Conservation (phyloP, 2,113 vertebrate genomes). For the Hemiscyllium ocellatum region DNA sequence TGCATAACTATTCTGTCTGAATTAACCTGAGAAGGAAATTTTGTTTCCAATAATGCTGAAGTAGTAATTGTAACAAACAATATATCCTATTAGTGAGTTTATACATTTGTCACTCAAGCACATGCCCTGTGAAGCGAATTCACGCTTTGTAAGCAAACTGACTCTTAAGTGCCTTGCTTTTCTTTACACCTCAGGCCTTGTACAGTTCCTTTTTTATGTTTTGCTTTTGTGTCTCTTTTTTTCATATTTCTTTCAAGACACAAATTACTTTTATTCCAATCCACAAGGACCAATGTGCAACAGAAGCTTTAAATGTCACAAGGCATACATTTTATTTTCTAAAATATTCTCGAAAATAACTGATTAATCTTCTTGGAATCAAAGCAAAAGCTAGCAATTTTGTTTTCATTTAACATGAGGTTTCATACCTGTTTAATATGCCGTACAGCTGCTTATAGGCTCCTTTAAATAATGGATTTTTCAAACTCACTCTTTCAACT, state of each 20-base stretch:
- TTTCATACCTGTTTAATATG: constrained; percentile 2
- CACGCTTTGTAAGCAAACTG: constrained; percentile 45
- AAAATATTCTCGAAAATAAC: constrained; percentile 52
- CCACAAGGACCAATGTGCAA: constrained; percentile 46
- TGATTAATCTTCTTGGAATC: constrained; percentile 48
- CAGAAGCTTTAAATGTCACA: constrained; percentile 46
- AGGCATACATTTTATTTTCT: constrained; percentile 51
- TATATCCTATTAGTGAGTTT: constrained; percentile 63
- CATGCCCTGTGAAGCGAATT: constrained; percentile 43
- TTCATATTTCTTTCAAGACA: background rate
- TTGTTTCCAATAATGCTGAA: constrained; percentile 49
- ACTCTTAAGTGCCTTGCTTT: constrained; percentile 38
- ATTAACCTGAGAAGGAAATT: constrained; percentile 69
- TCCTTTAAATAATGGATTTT: background rate
- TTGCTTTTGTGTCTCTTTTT: constrained; percentile 39
- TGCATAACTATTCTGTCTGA: constrained; percentile 39
- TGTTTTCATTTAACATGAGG: background rate
- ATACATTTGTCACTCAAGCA: constrained; percentile 49
- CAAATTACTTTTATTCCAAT: constrained; percentile 45
- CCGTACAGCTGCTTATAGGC: background rate
- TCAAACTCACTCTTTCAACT: background rate
- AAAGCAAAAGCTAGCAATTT: constrained; percentile 46
- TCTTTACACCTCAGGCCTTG: constrained; percentile 37
- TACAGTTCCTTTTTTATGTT: constrained; percentile 38
- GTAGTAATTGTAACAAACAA: constrained; percentile 59